These are phyloP conservation scores for Peromyscus aztecus DNA, from an alignment of 2,797 vertebrate species.

Conservation along the genomic window DNA sequence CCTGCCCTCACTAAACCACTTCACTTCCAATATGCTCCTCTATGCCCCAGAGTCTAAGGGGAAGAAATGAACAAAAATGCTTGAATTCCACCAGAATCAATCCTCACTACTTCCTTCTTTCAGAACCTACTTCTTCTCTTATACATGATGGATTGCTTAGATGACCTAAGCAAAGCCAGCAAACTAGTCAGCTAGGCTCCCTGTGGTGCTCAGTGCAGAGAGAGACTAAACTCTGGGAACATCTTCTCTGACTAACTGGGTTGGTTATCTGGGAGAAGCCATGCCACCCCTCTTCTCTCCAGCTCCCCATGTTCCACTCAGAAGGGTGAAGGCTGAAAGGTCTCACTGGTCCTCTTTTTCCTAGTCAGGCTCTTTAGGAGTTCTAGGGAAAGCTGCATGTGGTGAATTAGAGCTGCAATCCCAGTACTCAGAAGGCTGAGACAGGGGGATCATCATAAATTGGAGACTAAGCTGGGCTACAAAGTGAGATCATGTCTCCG, in stretches of 20 bases:
- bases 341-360: neutral
- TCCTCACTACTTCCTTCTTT: neutral
- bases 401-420: neutral
- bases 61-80: neutral
- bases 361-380: neutral
- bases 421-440: neutral
- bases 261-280: neutral
- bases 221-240: neutral
- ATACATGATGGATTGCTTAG: neutral
- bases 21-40: neutral
- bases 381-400: neutral
- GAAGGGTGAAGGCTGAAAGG: accelerated
- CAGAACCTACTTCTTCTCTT: neutral
- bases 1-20: neutral
- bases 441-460: neutral
- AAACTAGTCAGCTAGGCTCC: neutral
- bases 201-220: neutral
- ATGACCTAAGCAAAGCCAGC: neutral
- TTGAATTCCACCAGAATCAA: neutral
- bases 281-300: accelerated
- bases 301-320: accelerated
- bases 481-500: neutral
- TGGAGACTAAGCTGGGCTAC: neutral
- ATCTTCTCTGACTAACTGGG: neutral
- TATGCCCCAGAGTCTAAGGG: accelerated